Conservation (phyloP, 1,140 invertebrate species). For the Diabrotica undecimpunctata region DNA sequence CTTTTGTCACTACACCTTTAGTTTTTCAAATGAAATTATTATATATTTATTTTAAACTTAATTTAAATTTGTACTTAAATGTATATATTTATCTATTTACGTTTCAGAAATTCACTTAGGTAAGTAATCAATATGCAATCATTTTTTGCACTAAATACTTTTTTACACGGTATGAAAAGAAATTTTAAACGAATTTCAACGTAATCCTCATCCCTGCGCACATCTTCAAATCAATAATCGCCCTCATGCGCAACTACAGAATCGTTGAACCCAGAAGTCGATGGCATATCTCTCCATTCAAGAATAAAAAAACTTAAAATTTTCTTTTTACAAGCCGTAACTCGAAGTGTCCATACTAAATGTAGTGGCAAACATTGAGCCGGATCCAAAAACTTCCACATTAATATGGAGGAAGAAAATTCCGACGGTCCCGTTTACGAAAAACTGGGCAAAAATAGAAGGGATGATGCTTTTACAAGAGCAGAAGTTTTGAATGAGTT, state of each 20-base stretch:
- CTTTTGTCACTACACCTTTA: too few species aligned
- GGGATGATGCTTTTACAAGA: slow-evolving; percentile 49
- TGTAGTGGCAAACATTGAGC: neutral
- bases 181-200: too few species aligned
- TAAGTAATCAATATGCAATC: too few species aligned
- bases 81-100: too few species aligned
- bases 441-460: slow-evolving; percentile 54
- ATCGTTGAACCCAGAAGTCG: neutral
- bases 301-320: neutral
- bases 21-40: too few species aligned
- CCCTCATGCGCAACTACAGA: neutral
- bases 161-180: too few species aligned
- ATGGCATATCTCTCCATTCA: neutral
- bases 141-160: too few species aligned
- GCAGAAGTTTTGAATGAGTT: slow-evolving; percentile 54
- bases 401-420: slow-evolving; percentile 29
- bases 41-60: too few species aligned
- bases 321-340: neutral
- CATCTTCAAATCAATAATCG: neutral
- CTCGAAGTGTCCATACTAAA: neutral
- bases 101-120: too few species aligned
- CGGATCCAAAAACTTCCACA: neutral
- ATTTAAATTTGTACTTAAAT: too few species aligned
- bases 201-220: neutral
- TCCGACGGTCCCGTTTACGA: slow-evolving; percentile 39